Evolutionary conservation across 2,113 vertebrate genomes (phyloP).

Genomic region (Catharus bicknelli): DNA sequence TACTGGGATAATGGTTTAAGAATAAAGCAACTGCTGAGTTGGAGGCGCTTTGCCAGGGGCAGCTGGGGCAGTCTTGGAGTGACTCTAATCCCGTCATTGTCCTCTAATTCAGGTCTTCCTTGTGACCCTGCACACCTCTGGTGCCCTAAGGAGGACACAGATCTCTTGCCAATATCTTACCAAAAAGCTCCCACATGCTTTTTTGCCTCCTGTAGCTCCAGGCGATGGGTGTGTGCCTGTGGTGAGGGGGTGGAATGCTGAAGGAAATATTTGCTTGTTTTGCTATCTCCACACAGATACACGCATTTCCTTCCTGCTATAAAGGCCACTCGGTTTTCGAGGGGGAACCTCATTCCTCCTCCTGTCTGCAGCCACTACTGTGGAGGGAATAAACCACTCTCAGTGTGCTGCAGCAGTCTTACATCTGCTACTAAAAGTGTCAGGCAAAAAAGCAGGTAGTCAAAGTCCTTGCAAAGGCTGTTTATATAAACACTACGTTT

Average conservation of each 20-base stretch:
- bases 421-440: neutral
- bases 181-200: neutral
- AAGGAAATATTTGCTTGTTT: constrained; percentile 40
- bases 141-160: neutral
- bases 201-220: constrained; percentile 30
- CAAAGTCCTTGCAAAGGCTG: neutral
- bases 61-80: neutral
- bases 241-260: constrained; percentile 25
- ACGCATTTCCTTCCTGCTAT: constrained; percentile 49
- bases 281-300: constrained; percentile 30
- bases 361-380: neutral
- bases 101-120: constrained; percentile 9
- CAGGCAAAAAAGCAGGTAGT: neutral
- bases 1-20: neutral
- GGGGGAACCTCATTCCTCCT: neutral
- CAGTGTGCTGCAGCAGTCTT: neutral
- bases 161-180: neutral
- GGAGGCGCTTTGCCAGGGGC: neutral
- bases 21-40: neutral
- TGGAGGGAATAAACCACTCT: neutral
- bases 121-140: neutral
- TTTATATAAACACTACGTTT: neutral
- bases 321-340: neutral
- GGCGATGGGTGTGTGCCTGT: neutral
- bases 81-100: neutral